These are phyloP conservation scores for Eristalinus aeneus DNA, from an alignment of 2,888 invertebrate species.

Conservation along the genomic window DNA sequence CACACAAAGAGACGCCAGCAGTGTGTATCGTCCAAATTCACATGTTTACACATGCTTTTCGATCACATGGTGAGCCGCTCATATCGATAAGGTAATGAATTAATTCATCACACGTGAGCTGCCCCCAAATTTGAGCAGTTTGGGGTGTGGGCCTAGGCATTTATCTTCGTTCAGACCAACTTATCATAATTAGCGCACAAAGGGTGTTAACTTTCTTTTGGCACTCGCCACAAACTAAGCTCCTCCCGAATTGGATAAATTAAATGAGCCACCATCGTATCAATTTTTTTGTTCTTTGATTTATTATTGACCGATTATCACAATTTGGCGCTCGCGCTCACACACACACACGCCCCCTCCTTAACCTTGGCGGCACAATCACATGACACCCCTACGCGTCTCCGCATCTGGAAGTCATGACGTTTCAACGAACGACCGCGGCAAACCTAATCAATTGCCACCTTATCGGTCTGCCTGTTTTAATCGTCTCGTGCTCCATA, in stretches of 20 bases:
- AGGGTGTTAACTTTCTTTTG: constrained; percentile 14
- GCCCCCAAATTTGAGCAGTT: not conserved
- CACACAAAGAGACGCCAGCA: not conserved
- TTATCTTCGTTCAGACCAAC: not conserved
- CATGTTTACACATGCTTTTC: not conserved
- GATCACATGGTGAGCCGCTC: constrained; percentile 15
- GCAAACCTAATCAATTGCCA: constrained; percentile 8
- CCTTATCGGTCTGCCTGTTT: constrained; percentile 4
- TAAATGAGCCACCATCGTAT: constrained; percentile 1
- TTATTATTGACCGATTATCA: constrained; percentile 16
- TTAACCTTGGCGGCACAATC: constrained; percentile 6
- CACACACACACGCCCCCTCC: not conserved
- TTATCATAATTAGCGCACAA: constrained; percentile 21
- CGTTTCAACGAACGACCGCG: not conserved
- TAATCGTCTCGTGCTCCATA: constrained; percentile 11
- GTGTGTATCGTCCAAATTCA: not conserved
- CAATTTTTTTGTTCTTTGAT: not conserved
- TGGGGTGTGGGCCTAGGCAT: not conserved
- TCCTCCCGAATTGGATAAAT: not conserved
- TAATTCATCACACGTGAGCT: constrained; percentile 15
- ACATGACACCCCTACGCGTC: not conserved
- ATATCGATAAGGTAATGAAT: constrained; percentile 1
- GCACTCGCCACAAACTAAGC: not conserved
- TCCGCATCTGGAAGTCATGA: not conserved
- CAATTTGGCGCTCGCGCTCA: not conserved